Conservation (phyloP, 1,140 invertebrate genomes). For the Amyelois transitella region DNA sequence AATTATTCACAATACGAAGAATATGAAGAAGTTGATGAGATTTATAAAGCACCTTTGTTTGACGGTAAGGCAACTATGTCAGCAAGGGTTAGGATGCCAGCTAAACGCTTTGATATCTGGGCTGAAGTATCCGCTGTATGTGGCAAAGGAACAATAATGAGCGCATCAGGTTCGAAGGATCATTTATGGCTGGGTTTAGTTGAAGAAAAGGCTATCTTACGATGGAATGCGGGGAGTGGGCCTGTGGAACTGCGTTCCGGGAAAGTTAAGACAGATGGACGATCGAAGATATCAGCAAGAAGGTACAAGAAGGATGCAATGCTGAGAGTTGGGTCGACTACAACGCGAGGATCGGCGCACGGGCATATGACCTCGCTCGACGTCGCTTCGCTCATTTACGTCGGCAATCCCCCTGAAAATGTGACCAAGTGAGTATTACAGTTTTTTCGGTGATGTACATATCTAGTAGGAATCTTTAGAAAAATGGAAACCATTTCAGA, state of each 20-base stretch:
- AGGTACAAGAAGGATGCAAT: constrained; percentile 62
- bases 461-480: too few relatives aligned
- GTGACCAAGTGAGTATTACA: constrained; percentile 56
- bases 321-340: constrained; percentile 44
- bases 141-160: constrained; percentile 50
- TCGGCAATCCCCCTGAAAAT: constrained; percentile 57
- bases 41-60: constrained; percentile 54
- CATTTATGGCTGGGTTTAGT: constrained; percentile 63
- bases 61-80: constrained; percentile 51
- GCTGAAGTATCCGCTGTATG: constrained; percentile 62
- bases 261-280: constrained; percentile 48
- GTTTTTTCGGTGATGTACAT: too few relatives aligned
- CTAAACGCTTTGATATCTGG: constrained; percentile 65
- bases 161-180: constrained; percentile 55
- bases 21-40: constrained; percentile 40
- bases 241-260: constrained; percentile 47
- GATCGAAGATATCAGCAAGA: constrained; percentile 51
- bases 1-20: constrained; percentile 56
- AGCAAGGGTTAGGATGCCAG: constrained; percentile 45
- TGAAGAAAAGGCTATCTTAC: constrained; percentile 44
- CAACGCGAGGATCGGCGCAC: constrained; percentile 41
- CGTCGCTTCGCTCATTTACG: constrained; percentile 52
- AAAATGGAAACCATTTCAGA: too few relatives aligned
- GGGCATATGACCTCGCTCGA: constrained; percentile 60
- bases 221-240: constrained; percentile 57